A percentile compares a stretch with the other conserved stretches of the same genome.
phyloP scores from a whole-genome alignment of 2,888 invertebrate species.

The Cephus pulcher region DNA sequence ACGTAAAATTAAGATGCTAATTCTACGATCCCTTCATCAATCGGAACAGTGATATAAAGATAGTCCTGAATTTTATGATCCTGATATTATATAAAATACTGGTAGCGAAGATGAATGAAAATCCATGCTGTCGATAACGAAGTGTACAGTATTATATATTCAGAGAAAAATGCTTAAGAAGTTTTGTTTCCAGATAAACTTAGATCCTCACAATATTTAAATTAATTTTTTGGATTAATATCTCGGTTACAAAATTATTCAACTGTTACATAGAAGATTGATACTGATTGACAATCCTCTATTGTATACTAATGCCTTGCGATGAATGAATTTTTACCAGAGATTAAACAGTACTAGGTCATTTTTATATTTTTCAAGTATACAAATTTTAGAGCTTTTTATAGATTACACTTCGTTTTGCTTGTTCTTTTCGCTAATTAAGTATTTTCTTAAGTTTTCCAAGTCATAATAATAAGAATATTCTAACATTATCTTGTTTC shows the following conservation, averaged over 20 bases:
- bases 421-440: neutral
- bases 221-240: neutral
- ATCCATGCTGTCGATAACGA: neutral
- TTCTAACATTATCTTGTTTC: neutral
- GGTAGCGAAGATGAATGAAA: neutral
- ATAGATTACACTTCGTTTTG: neutral
- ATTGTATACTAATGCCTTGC: neutral
- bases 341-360: neutral
- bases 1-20: neutral
- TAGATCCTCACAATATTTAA: neutral
- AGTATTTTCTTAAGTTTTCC: neutral
- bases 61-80: neutral
- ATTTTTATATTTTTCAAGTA: neutral
- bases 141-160: neutral
- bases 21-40: neutral
- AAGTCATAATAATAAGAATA: neutral
- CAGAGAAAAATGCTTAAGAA: neutral
- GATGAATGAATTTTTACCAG: neutral
- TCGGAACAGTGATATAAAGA: neutral
- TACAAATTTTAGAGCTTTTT: neutral
- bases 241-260: neutral
- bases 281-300: neutral
- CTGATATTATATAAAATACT: neutral
- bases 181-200: neutral
- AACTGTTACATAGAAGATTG: neutral